Conservation (phyloP, 2,797 vertebrate species). For the Myotis vivesi region DNA sequence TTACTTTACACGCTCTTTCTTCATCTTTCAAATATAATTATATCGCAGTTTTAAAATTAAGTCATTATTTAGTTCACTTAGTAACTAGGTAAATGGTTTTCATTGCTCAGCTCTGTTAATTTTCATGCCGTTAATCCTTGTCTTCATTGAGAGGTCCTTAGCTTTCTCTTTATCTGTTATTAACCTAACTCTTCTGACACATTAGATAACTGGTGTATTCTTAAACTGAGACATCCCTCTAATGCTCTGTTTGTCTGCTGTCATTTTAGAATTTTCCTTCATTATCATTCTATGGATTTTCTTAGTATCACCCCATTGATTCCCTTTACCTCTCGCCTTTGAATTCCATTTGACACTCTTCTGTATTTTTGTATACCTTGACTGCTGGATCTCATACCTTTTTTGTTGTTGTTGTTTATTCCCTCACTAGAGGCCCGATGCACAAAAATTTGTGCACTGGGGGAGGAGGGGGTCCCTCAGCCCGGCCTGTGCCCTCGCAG, state of each 20-base stretch:
- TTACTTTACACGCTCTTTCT: neutral
- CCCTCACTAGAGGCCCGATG: neutral
- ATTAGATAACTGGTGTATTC: neutral
- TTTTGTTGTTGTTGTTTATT: neutral
- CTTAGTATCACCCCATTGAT: neutral
- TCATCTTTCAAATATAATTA: neutral
- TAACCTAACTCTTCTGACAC: neutral
- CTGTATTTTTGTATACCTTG: neutral
- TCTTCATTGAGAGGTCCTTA: neutral
- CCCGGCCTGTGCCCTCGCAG: too few species aligned
- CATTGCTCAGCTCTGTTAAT: neutral
- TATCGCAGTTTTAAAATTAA: neutral
- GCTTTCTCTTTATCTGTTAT: neutral
- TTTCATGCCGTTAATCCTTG: neutral
- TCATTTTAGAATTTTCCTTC: slow-evolving; percentile 24
- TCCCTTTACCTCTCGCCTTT: neutral
- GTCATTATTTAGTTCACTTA: neutral
- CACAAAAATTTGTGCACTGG: too few species aligned
- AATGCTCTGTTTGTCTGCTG: neutral
- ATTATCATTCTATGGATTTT: neutral
- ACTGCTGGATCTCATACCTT: neutral
- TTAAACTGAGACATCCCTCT: neutral
- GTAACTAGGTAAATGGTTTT: neutral
- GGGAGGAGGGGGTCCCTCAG: too few species aligned
- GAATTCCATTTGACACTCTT: neutral